Conservation (phyloP, 2,113 vertebrate genomes). For the Planiliza haematocheilus region DNA sequence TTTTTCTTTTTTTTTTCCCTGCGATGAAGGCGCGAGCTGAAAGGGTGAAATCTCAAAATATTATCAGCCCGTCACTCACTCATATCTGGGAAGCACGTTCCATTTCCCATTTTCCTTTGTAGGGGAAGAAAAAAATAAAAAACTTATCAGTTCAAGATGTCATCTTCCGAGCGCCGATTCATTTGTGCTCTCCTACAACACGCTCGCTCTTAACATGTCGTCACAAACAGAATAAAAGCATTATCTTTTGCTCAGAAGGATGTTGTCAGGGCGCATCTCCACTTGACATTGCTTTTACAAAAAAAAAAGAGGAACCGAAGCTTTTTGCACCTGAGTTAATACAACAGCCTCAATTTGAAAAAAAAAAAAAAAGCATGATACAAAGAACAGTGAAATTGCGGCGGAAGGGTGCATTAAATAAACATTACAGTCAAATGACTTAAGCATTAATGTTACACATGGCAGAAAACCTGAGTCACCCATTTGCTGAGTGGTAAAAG, state of each 20-base stretch:
- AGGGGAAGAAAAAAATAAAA: neutral
- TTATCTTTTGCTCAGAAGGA: slow-evolving; percentile 21
- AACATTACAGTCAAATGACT: slow-evolving; percentile 39
- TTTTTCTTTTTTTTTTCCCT: neutral
- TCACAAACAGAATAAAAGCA: slow-evolving; percentile 4
- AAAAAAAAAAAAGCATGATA: neutral
- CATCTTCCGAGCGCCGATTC: slow-evolving; percentile 30
- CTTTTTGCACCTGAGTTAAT: slow-evolving; percentile 36
- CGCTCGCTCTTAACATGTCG: slow-evolving; percentile 19
- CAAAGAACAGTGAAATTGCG: slow-evolving; percentile 3
- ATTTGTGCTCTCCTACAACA: slow-evolving; percentile 31
- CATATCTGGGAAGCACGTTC: neutral
- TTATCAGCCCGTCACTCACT: slow-evolving; percentile 37
- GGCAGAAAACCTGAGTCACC: slow-evolving; percentile 33
- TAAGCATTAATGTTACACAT: slow-evolving; percentile 35
- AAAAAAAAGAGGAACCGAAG: slow-evolving; percentile 5
- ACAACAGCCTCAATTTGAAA: slow-evolving; percentile 6
- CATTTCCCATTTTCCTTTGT: slow-evolving; percentile 21
- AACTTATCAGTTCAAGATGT: slow-evolving; percentile 28
- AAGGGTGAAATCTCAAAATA: slow-evolving; percentile 28
- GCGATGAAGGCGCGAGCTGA: neutral
- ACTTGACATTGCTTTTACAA: slow-evolving; percentile 22
- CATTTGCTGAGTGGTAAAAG: slow-evolving; percentile 38
- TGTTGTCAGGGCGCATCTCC: slow-evolving; percentile 39
- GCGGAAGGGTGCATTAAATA: slow-evolving; percentile 27